Evolutionary conservation across 2,797 vertebrate genomes (phyloP).

Genomic region (Urophycis tenuis): DNA sequence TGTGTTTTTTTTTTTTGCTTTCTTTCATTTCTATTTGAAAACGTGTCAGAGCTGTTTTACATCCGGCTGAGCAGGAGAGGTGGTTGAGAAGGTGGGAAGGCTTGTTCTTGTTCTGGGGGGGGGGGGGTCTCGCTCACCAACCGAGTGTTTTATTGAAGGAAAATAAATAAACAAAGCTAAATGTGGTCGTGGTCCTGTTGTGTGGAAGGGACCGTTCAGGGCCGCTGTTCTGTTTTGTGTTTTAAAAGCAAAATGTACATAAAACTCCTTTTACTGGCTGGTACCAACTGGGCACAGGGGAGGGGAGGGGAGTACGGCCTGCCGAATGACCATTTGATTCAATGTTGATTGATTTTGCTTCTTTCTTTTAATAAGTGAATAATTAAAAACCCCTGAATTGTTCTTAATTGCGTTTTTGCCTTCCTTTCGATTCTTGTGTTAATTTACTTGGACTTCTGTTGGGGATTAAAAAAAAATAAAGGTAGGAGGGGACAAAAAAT

Average conservation of each 20-base stretch:
- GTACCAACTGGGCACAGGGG: conserved; percentile 55
- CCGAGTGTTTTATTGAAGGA: background rate
- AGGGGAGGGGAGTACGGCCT: conserved; percentile 74
- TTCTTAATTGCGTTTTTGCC: background rate
- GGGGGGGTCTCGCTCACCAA: background rate
- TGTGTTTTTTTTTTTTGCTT: background rate
- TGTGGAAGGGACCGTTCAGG: conserved; percentile 25
- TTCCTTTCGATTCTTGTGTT: background rate
- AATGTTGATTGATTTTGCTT: conserved; percentile 99
- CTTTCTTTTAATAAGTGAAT: conserved; percentile 99
- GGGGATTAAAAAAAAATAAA: background rate
- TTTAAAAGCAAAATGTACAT: conserved; percentile 13
- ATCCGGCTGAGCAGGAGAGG: background rate
- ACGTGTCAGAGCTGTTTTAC: background rate
- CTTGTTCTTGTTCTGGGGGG: background rate
- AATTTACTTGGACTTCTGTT: background rate
- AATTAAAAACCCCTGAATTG: conserved; percentile 74
- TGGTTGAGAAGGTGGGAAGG: background rate
- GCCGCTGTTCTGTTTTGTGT: background rate
- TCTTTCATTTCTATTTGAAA: background rate
- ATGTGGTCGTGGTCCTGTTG: conserved; percentile 71
- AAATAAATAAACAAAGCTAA: too few species aligned
- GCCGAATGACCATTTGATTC: conserved; percentile 92
- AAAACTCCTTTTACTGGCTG: conserved; percentile 76
- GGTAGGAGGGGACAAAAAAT: too few species aligned